Percentiles rank a stretch among this genome's conserved stretches.
These are phyloP conservation scores for Microtus montanus DNA, from an alignment of 2,113 vertebrate species.

Conservation along the genomic window DNA sequence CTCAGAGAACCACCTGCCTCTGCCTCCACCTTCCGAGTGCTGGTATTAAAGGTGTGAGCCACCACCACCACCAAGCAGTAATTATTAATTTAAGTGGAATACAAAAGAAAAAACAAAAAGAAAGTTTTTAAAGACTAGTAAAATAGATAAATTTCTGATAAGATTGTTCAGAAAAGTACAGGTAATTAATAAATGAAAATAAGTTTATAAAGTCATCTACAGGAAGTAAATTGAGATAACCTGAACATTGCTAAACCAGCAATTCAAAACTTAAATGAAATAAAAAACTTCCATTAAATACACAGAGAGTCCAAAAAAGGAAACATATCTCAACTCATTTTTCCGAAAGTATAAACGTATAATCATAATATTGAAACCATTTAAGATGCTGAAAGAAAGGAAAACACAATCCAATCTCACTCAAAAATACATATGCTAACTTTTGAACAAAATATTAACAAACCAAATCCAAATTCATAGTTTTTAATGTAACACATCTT, in stretches of 20 bases:
- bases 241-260: not conserved
- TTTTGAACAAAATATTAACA: not conserved
- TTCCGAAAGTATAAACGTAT: not conserved
- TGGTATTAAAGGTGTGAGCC: not conserved
- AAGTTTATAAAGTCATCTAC: not conserved
- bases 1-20: not conserved
- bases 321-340: not conserved
- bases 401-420: not conserved
- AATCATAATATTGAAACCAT: not conserved
- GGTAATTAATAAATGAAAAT: conserved; percentile 13
- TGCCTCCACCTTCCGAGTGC: not conserved
- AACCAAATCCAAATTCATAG: not conserved
- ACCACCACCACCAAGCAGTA: rapidly evolving
- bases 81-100: not conserved
- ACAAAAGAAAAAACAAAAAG: not conserved
- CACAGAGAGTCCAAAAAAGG: not conserved
- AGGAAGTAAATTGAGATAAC: not conserved
- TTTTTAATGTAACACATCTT: not conserved
- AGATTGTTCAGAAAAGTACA: not conserved
- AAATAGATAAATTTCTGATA: not conserved
- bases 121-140: not conserved
- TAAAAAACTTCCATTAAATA: not conserved
- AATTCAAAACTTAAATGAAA: conserved; percentile 51
- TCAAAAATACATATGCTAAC: not conserved
- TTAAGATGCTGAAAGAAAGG: not conserved